Evolutionary conservation across 2,888 invertebrate genomes (phyloP).

Genomic region (Drosophila multiciliata): DNA sequence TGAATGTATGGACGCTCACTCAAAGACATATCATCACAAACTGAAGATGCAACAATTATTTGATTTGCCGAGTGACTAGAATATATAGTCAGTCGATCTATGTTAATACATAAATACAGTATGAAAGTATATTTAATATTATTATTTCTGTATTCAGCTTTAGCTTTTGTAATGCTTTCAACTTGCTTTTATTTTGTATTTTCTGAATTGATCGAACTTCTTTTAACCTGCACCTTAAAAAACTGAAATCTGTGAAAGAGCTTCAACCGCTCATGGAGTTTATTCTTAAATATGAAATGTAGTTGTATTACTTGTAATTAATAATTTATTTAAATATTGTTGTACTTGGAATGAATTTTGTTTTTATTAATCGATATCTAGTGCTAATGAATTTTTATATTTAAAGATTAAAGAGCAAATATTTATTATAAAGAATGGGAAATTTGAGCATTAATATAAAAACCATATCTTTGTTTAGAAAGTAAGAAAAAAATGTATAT

Average conservation of each 20-base stretch:
- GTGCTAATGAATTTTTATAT: neutral
- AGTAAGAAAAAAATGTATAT: neutral
- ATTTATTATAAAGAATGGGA: neutral
- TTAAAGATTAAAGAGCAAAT: neutral
- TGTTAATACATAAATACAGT: neutral
- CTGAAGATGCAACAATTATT: slow-evolving; percentile 18
- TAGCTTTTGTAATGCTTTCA: neutral
- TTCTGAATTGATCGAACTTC: neutral
- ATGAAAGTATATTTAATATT: neutral
- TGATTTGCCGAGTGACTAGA: slow-evolving; percentile 13
- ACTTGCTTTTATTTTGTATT: slow-evolving; percentile 3
- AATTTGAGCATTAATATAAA: neutral
- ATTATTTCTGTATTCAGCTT: neutral
- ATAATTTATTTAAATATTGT: neutral
- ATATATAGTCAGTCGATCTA: neutral
- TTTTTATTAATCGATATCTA: neutral
- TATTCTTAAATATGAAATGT: neutral
- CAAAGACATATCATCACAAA: slow-evolving; percentile 42
- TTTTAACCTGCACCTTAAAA: no score
- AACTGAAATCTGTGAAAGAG: neutral
- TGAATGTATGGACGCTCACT: slow-evolving; percentile 37
- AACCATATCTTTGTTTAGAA: neutral
- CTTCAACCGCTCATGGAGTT: no score
- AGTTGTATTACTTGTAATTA: neutral
- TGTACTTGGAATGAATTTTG: neutral